A percentile compares a stretch with the other conserved stretches of the same genome.
These are phyloP conservation scores for Stenopsyche tienmushanensis DNA, from an alignment of 1,140 invertebrate genomes.

Conservation along the genomic window DNA sequence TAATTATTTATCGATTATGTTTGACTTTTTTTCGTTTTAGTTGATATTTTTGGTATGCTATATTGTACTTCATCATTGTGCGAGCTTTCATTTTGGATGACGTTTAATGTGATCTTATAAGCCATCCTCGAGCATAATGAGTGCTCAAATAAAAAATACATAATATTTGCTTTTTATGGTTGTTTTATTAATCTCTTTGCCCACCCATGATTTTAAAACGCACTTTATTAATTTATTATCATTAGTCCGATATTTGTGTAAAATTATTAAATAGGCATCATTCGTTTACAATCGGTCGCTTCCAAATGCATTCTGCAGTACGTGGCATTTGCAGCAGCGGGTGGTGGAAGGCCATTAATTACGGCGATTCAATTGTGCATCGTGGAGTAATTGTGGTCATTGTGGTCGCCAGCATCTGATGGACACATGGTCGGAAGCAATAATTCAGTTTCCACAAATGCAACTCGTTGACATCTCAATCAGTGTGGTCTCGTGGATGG, in stretches of 20 bases:
- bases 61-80: no score
- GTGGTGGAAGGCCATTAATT: conserved; percentile 9
- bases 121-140: background rate
- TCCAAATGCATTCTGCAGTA: background rate
- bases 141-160: background rate
- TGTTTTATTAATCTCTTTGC: background rate
- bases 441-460: conserved; percentile 25
- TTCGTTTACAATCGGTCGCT: background rate
- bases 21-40: no score
- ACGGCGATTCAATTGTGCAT: background rate
- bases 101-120: background rate
- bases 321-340: background rate
- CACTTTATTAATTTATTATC: background rate
- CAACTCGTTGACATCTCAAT: conserved; percentile 34
- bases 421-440: conserved; percentile 13
- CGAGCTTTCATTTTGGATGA: background rate
- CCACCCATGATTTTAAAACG: background rate
- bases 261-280: background rate
- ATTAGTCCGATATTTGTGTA: background rate
- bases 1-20: no score
- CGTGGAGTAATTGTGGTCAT: background rate
- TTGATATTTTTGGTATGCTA: no score
- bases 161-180: background rate
- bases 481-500: conserved; percentile 19
- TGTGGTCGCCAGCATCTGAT: conserved; percentile 1